Base-by-base conservation (phyloP, 2,888 invertebrate genomes). In the Tinea semifulvella region DNA sequence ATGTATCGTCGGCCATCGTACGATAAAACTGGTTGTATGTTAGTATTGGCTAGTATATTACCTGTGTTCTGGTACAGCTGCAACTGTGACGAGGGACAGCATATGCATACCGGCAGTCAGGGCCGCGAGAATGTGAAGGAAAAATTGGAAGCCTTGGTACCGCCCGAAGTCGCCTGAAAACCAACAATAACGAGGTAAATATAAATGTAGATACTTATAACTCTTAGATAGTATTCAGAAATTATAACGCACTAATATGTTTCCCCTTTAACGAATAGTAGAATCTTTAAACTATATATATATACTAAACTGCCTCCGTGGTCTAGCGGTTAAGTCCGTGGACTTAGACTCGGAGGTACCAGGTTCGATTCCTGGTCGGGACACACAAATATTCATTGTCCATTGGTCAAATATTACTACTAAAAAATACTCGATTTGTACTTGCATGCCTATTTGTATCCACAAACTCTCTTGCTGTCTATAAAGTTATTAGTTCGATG, bases 61-160 rank as follows among this genome's bases (percentile, higher is more conserved):
- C 79, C 83, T 75, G 70, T 92, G 89, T 28, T 88, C 87, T 1
- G 92, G 92, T 42, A 91, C 88, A 10, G 91, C 91, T 1, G 90
- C 91, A 0, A 93, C 91, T 1, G 91, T 92, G 7, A 91, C 86
- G 46, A 93, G 65, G 0, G 91, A 89, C 49, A 93, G 67, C 92
- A 93, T 92, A 62, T 93, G 92, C 58, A 91, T 73, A 8, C 92
- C 93, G 1, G 92, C 92, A 1, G 90, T 90, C 55, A 92, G 69
- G 0, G 89, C 92, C 6, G 90, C 87, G 35, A 93, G 65, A 44
- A 92, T 85, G 63, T 92, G 92, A 0, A 93, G 82, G 31, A 86
- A 73, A 63, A 90, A 92, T 67, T 93, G 93, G 68, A 86, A 87
- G 52, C 84, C 84, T 71, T 93, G 93, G 64, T 92, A 92, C 56